Evolutionary conservation across 2,113 vertebrate genomes (phyloP).

Genomic region (Muscicapa adusta): DNA sequence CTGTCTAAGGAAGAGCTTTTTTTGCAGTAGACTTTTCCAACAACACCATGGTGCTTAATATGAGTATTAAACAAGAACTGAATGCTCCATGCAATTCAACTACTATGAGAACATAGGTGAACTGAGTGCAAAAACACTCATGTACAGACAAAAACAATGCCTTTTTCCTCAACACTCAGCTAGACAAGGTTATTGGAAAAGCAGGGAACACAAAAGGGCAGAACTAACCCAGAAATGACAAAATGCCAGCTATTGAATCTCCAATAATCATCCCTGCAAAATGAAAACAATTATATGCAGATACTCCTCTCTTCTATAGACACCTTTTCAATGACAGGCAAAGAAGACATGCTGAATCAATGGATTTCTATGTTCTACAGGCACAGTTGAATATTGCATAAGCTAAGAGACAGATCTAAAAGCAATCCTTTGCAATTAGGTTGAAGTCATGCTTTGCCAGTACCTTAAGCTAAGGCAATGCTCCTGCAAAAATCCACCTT

Average conservation of each 20-base stretch:
- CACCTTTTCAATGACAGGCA: background rate
- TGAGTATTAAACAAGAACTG: background rate
- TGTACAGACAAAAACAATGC: background rate
- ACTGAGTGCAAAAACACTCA: background rate
- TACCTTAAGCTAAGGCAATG: background rate
- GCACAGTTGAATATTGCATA: background rate
- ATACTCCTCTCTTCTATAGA: background rate
- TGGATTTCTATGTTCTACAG: background rate
- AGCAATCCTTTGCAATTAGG: background rate
- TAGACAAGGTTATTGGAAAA: background rate
- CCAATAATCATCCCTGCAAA: background rate
- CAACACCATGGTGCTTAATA: background rate
- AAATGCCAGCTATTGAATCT: background rate
- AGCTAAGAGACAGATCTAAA: background rate
- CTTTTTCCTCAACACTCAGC: background rate
- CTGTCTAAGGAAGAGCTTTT: background rate
- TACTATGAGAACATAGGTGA: background rate
- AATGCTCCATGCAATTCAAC: background rate
- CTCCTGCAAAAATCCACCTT: background rate
- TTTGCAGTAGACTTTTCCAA: background rate
- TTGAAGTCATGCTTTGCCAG: background rate
- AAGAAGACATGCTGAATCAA: background rate
- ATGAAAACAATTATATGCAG: background rate
- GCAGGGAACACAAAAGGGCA: background rate
- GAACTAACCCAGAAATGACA: background rate